Evolutionary conservation across 1,140 invertebrate species (phyloP), one percentile per base, ranked within the genome.

Genomic region (Mylabris phalerata): DNA sequence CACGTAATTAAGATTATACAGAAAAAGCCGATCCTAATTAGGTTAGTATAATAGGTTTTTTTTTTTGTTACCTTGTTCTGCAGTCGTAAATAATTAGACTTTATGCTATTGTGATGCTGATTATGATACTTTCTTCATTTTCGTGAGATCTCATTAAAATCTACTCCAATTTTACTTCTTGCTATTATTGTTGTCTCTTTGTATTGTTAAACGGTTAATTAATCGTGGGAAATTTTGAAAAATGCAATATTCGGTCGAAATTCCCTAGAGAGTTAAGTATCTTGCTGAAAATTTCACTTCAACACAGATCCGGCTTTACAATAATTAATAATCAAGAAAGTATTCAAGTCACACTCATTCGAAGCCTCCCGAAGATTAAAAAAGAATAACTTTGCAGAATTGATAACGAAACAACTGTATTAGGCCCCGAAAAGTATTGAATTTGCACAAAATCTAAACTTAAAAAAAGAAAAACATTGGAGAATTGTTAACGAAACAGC

Each of bases 111-210:
- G 32, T 32, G 32, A 32, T 32, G 32, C 7, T 32, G 32, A 32
- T 32, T 32, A 19, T 32, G 24, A 54, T 54, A 42, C 51, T 54
- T 54, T 54, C 51, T 54, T 54, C 51, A 54, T 54, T 54, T 54
- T 44, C 51, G 51, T 54, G 51, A 54, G 51, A 54, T 40, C 27
- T 32, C 32, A 7, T 32, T 32, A 32, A 4, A 32, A 32, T 32
- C 19, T 19, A 19, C 19, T 19, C 40, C n/a, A 10, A 48, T 9
- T 9, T 13, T 25, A 24, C 11, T 48, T 50, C 13, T 39, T 39
- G 40, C 40, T 39, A 27, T 50, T 39, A 50, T 50, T 50, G 26
- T 50, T 39, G 6, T 39, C 50, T 52, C 45, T 52, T 54, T 42
- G 44, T 27, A 32, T 32, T 32, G 7, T 32, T 32, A 19, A 19